Conservation (phyloP, 1,140 invertebrate genomes). For the Ips nitidus region DNA sequence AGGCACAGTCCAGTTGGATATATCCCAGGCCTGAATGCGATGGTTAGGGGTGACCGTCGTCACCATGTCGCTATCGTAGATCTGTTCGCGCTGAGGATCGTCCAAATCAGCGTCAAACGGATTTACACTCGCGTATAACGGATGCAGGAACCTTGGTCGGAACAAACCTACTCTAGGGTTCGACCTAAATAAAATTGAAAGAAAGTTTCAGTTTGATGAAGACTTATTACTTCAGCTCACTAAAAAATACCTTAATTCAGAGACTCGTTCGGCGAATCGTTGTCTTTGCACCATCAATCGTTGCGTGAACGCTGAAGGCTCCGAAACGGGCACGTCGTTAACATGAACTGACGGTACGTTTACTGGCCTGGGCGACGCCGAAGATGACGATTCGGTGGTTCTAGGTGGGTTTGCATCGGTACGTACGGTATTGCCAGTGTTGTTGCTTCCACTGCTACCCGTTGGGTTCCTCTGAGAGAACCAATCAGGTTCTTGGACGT, state of each 20-base stretch:
- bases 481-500: constrained; percentile 36
- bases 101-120: constrained; percentile 52
- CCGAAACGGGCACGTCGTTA: constrained; percentile 59
- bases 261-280: constrained; percentile 39
- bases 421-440: constrained; percentile 35
- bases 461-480: background rate
- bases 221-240: background rate
- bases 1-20: constrained; percentile 69
- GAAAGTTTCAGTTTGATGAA: too few relatives aligned
- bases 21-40: constrained; percentile 83
- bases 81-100: constrained; percentile 49
- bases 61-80: constrained; percentile 50
- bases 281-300: constrained; percentile 35
- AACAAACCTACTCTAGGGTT: constrained; percentile 43
- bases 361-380: constrained; percentile 31
- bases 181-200: constrained; percentile 26
- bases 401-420: constrained; percentile 34
- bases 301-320: constrained; percentile 38
- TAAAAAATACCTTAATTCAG: constrained; percentile 36
- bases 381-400: background rate
- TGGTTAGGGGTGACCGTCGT: constrained; percentile 60
- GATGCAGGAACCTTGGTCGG: constrained; percentile 52
- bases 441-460: background rate
- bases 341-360: constrained; percentile 62
- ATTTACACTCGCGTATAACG: constrained; percentile 49